Evolutionary conservation across 2,888 invertebrate species (phyloP).

Genomic region (Andrena chrysosceles): DNA sequence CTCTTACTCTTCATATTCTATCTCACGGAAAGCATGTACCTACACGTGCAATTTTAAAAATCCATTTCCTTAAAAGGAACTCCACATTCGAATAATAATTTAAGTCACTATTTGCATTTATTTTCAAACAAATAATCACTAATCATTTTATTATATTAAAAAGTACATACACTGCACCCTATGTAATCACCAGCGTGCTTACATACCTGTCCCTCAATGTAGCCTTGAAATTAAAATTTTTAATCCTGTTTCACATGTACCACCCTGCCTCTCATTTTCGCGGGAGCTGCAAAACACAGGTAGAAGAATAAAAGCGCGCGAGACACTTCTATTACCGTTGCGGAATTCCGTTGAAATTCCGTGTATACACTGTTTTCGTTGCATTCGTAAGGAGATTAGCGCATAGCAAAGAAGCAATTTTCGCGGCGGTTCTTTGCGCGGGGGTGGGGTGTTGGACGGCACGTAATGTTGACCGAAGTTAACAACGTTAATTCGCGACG

Average conservation of each 20-base stretch:
- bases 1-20: too few relatives aligned
- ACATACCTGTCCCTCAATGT: too few relatives aligned
- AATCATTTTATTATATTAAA: too few relatives aligned
- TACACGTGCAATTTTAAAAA: too few relatives aligned
- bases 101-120: too few relatives aligned
- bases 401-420: neutral
- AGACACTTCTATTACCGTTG: neutral
- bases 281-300: neutral
- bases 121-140: too few relatives aligned
- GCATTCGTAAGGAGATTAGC: conserved; percentile 2
- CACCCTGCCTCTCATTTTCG: neutral
- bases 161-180: too few relatives aligned
- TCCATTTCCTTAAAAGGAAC: too few relatives aligned
- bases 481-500: conserved; percentile 11
- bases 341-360: neutral
- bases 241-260: neutral
- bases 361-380: conserved; percentile 3
- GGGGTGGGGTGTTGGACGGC: neutral
- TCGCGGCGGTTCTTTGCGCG: neutral
- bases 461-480: conserved; percentile 6
- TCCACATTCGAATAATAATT: too few relatives aligned
- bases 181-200: too few relatives aligned
- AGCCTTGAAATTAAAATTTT: too few relatives aligned
- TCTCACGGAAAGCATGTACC: too few relatives aligned
- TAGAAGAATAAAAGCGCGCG: neutral